Evolutionary conservation across 2,113 vertebrate genomes (phyloP), one percentile per base, ranked within the genome.

Genomic region (Chamaetylas fuelleborni): DNA sequence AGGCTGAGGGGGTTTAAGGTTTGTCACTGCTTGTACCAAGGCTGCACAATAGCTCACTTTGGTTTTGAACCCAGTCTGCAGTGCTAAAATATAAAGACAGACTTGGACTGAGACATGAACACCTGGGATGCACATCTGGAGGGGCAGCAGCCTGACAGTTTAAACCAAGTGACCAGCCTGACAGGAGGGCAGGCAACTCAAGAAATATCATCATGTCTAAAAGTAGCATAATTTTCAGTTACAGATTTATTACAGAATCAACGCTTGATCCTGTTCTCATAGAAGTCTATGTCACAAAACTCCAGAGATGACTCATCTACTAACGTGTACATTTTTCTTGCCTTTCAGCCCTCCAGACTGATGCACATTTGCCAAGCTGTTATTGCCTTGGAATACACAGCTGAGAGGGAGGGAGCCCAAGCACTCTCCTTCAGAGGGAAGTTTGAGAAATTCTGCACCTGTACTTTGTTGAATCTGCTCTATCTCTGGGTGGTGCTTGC

Each of bases 261-360:
- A 17, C n/a, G n/a, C 17, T 57, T 33, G 73, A 4, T 29, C 34
- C 61, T 56, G 36, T 66, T 91, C 70, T 72, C 18, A 7, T 34
- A 67, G 24, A 66, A 81, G 19, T 19, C 53, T 23, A 0, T 33
- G 33, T 50, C 58, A 77, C 69, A 92, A 28, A 84, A 57, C 61
- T 79, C 60, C 56, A 66, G 69, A 61, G 78, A 62, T 89, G 84
- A 94, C 65, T 95, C 77, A 77, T 26, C 36, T 81, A 10, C 84
- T 36, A 74, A 60, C 2, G 1, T n/a, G 58, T 50, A 2, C 26
- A 15, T 78, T 81, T 81, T 82, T 36, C 77, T 53, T 65, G 50
- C 78, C 53, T 71, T 54, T 81, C 53, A 43, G 34, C 42, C 51
- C 70, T 83, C 56, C 10, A 31, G 73, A 48, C 50, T 78, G 67